Evolutionary conservation across 2,113 vertebrate genomes (phyloP).

Genomic region (Pseudopodoces humilis): DNA sequence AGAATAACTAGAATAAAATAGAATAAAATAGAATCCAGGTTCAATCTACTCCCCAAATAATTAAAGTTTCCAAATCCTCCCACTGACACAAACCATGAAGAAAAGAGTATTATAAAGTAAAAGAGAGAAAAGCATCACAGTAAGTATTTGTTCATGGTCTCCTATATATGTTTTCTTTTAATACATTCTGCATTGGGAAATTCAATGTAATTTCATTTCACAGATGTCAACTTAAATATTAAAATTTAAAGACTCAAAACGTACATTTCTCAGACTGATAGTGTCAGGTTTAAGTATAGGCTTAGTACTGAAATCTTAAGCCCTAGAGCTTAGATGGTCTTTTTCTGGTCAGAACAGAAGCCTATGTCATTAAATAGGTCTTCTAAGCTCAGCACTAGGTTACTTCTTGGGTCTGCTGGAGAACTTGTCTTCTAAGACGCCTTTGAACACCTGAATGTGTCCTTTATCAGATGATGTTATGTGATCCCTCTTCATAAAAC

Average conservation of each 20-base stretch:
- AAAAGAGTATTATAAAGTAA: neutral
- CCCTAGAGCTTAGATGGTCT: neutral
- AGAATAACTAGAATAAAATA: neutral
- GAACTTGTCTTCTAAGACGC: neutral
- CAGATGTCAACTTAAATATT: neutral
- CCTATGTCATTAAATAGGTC: neutral
- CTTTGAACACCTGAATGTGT: neutral
- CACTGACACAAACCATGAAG: neutral
- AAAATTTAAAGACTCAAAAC: neutral
- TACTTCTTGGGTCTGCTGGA: neutral
- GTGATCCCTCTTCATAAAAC: neutral
- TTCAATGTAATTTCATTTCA: neutral
- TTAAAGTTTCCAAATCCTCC: neutral
- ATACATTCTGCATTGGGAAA: neutral
- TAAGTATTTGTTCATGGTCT: neutral
- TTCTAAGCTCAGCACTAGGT: neutral
- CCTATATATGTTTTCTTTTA: neutral
- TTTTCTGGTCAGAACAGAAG: neutral
- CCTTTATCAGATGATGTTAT: neutral
- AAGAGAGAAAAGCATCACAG: neutral
- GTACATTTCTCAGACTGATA: neutral
- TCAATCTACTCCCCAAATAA: neutral
- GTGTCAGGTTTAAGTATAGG: neutral
- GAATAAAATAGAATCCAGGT: neutral
- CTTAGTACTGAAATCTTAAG: neutral